A percentile compares a stretch with the other conserved stretches of the same genome.
These are phyloP conservation scores for Horisme vitalbata DNA, from an alignment of 2,888 invertebrate genomes.

Conservation along the genomic window DNA sequence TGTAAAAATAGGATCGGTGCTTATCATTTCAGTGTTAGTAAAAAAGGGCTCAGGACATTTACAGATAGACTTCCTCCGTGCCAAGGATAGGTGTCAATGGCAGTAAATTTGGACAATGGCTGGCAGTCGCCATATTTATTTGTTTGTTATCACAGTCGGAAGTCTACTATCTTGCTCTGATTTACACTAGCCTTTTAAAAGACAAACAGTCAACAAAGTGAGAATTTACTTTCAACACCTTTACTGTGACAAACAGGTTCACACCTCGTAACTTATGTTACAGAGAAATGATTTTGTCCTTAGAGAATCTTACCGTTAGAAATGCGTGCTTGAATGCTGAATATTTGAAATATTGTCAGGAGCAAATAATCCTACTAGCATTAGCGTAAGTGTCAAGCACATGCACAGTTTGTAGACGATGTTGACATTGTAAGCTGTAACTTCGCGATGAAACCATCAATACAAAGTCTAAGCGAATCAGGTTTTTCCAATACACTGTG, in stretches of 20 bases:
- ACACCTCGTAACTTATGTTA: conserved; percentile 35
- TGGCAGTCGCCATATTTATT: conserved; percentile 69
- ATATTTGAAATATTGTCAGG: conserved; percentile 2
- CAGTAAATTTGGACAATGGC: conserved; percentile 71
- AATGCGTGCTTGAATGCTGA: not conserved
- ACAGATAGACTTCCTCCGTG: conserved; percentile 37
- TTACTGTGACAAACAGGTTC: conserved; percentile 47
- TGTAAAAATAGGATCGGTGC: too few species aligned
- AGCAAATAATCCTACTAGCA: conserved; percentile 19
- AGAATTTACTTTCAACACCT: conserved; percentile 63
- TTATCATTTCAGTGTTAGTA: conserved; percentile 3
- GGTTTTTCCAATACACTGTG: conserved; percentile 56
- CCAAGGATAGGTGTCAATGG: conserved; percentile 54
- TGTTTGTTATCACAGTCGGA: conserved; percentile 73
- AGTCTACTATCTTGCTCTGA: conserved; percentile 67
- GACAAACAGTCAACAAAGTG: conserved; percentile 64
- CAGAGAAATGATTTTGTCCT: conserved; percentile 2
- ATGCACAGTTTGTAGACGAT: conserved; percentile 21
- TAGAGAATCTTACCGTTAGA: conserved; percentile 11
- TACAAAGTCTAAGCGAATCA: conserved; percentile 50
- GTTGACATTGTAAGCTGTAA: conserved; percentile 25
- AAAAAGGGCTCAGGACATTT: conserved; percentile 20
- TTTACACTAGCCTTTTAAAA: conserved; percentile 61
- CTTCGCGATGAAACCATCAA: conserved; percentile 20
- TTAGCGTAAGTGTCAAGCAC: conserved; percentile 20